Percentiles rank a stretch among this genome's conserved stretches.
phyloP scores from a whole-genome alignment of 92 coral and sea anemone species.

The Epizoanthus illoricatus region DNA sequence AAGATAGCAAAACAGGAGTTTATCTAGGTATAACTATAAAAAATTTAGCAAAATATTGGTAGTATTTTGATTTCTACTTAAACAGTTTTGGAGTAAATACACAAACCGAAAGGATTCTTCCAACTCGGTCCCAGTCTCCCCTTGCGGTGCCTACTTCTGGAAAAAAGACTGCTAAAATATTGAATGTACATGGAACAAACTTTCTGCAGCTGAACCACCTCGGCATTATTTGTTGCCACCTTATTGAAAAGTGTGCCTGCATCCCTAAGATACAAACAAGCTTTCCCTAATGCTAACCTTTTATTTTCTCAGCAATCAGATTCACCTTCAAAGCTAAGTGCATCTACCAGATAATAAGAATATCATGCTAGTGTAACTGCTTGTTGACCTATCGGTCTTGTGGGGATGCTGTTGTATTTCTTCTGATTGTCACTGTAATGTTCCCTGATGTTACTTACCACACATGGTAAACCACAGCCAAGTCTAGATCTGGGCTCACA shows the following conservation, averaged over 20 bases:
- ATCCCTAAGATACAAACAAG: conserved; percentile 30
- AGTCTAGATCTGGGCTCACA: not conserved
- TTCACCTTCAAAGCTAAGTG: conserved; percentile 24
- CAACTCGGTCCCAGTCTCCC: conserved; percentile 27
- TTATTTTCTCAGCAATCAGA: conserved; percentile 30
- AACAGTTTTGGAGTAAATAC: conserved; percentile 6
- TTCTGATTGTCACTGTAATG: conserved; percentile 38
- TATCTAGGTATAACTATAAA: not conserved
- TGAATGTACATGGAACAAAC: conserved; percentile 37
- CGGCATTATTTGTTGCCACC: conserved; percentile 20
- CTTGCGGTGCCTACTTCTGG: conserved; percentile 1
- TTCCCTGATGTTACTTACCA: conserved; percentile 37
- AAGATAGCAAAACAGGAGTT: not conserved
- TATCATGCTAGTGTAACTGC: conserved; percentile 41
- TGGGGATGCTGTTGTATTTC: conserved; percentile 32
- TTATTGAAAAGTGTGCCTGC: conserved; percentile 49
- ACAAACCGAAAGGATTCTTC: not conserved
- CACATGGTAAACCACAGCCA: conserved; percentile 45
- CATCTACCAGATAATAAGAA: conserved; percentile 30
- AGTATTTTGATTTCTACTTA: conserved; percentile 14
- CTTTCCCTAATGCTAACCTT: conserved; percentile 33
- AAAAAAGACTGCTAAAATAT: conserved; percentile 36
- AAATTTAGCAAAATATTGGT: not conserved
- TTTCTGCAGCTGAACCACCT: conserved; percentile 32
- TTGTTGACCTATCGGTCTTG: conserved; percentile 44